Percentiles rank a stretch among this genome's conserved stretches.
Conservation (phyloP, 2,113 vertebrate genomes). For the Clarias gariepinus region DNA sequence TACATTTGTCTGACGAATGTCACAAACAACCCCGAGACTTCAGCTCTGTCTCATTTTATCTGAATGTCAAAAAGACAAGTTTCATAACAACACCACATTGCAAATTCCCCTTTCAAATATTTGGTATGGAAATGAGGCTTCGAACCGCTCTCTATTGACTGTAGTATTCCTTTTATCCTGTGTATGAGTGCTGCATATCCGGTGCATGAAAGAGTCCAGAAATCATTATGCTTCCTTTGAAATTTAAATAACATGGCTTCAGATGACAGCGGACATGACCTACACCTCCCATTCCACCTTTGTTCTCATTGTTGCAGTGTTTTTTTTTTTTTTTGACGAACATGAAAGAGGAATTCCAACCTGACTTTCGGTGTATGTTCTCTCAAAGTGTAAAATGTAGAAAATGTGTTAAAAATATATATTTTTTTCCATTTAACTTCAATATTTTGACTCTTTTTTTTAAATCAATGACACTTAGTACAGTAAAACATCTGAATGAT, state of each 20-base stretch:
- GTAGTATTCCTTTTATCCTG: background rate
- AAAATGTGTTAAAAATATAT: background rate
- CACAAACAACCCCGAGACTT: background rate
- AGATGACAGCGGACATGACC: background rate
- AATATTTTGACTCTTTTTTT: background rate
- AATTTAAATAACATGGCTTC: slow-evolving; percentile 16
- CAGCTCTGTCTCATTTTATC: background rate
- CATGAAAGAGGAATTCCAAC: background rate
- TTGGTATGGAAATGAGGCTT: background rate
- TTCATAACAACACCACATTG: background rate
- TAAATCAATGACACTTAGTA: background rate
- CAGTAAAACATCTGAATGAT: too few relatives aligned
- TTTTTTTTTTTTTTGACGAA: background rate
- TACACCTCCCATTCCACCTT: slow-evolving; percentile 12
- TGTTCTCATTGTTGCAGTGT: background rate
- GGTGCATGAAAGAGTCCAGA: slow-evolving; percentile 19
- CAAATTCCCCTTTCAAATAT: slow-evolving; percentile 2
- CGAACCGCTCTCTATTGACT: background rate
- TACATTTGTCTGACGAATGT: background rate
- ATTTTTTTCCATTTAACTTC: background rate
- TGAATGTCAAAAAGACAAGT: slow-evolving; percentile 12
- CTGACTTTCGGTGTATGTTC: background rate
- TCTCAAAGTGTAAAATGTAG: background rate
- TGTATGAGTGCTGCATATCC: background rate
- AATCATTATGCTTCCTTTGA: slow-evolving; percentile 15